These are phyloP conservation scores for Hemichromis elongatus DNA, from an alignment of 2,113 vertebrate genomes.

Conservation along the genomic window DNA sequence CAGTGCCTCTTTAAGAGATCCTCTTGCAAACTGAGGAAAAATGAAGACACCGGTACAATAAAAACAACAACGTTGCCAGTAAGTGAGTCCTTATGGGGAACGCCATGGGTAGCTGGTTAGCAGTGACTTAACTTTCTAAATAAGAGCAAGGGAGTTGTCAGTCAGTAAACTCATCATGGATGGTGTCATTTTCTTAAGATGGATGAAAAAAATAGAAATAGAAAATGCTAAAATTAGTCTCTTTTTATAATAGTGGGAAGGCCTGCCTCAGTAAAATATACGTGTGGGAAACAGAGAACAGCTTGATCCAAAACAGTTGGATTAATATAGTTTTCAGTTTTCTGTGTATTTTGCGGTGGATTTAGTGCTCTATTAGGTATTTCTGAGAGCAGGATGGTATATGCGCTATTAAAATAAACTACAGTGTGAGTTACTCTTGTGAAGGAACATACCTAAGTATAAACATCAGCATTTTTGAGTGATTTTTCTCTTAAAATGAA, in stretches of 20 bases:
- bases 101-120: fast-evolving
- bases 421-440: not conserved
- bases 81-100: not conserved
- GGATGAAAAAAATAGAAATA: not conserved
- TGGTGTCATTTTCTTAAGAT: not conserved
- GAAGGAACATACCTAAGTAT: not conserved
- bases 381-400: not conserved
- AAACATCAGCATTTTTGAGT: not conserved
- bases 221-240: not conserved
- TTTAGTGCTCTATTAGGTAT: not conserved
- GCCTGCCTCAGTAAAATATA: not conserved
- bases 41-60: not conserved
- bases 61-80: not conserved
- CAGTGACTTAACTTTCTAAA: not conserved
- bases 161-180: not conserved
- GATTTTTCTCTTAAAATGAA: not conserved
- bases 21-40: not conserved
- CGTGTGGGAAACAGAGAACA: not conserved
- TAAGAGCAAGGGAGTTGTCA: not conserved
- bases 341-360: not conserved
- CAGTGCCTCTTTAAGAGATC: not conserved
- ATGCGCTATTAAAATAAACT: not conserved
- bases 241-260: not conserved
- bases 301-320: not conserved
- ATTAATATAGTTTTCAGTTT: not conserved